Percentiles rank a stretch among this genome's conserved stretches.
Evolutionary conservation across 2,797 vertebrate genomes (phyloP).

Genomic region (Eutrigla gurnardus): DNA sequence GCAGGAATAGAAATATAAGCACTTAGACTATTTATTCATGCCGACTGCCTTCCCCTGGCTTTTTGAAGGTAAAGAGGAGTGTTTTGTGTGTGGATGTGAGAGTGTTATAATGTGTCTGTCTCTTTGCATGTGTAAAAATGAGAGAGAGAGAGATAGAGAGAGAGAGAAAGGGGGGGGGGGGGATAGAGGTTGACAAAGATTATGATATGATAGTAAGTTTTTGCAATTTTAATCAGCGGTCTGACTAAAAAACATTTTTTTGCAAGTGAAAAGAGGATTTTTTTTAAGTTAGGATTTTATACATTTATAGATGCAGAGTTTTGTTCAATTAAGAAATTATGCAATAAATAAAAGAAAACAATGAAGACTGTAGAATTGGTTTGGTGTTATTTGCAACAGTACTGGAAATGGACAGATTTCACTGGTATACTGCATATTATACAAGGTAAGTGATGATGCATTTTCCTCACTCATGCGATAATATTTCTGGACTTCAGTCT

Average conservation of each 20-base stretch:
- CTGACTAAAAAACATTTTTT: slow-evolving; percentile 21
- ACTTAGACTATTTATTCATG: slow-evolving; percentile 82
- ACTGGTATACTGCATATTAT: neutral
- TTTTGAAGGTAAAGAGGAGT: slow-evolving; percentile 81
- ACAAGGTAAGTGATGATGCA: neutral
- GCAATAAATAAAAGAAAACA: neutral
- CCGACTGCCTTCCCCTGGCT: slow-evolving; percentile 74
- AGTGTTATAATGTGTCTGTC: slow-evolving; percentile 39
- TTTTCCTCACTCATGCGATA: neutral
- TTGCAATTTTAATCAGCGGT: slow-evolving; percentile 52
- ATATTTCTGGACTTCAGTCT: too few species aligned
- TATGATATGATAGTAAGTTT: slow-evolving; percentile 45
- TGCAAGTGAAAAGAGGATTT: slow-evolving; percentile 19
- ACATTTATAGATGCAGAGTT: neutral
- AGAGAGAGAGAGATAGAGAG: slow-evolving; percentile 4
- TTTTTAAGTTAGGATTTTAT: neutral
- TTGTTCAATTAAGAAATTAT: neutral
- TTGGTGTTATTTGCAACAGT: slow-evolving; percentile 1
- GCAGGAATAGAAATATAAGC: slow-evolving; percentile 85
- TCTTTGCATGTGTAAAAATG: slow-evolving; percentile 43
- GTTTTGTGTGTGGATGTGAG: slow-evolving; percentile 53
- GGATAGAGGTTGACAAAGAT: slow-evolving; percentile 42
- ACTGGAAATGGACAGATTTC: neutral
- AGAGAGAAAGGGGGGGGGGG: slow-evolving; percentile 27
- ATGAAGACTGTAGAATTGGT: neutral